phyloP scores from a whole-genome alignment of 2,797 vertebrate genomes.

The Leptoclinus maculatus region DNA sequence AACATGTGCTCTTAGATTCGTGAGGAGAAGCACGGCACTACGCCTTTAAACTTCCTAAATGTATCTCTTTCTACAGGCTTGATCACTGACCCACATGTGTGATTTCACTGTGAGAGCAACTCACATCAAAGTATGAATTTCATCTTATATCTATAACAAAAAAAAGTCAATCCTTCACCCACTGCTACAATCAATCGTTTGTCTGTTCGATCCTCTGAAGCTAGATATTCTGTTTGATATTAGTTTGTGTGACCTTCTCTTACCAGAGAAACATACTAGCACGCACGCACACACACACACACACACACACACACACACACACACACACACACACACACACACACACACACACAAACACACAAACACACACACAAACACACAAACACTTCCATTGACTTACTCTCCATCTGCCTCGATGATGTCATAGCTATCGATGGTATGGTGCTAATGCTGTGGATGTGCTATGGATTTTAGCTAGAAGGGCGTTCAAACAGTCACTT shows the following conservation, averaged over 20 bases:
- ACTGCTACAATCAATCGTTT: neutral
- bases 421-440: conserved; percentile 45
- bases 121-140: neutral
- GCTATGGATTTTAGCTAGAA: conserved; percentile 69
- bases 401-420: conserved; percentile 20
- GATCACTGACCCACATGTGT: neutral
- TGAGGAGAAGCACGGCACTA: too few relatives aligned
- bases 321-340: conserved; percentile 23
- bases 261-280: neutral
- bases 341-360: conserved; percentile 28
- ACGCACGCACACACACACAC: conserved; percentile 30
- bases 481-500: conserved; percentile 45
- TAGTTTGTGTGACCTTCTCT: conserved; percentile 14
- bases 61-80: neutral
- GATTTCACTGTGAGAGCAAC: neutral
- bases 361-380: conserved; percentile 3
- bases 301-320: conserved; percentile 5
- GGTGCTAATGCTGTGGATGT: conserved; percentile 35
- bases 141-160: neutral
- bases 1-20: neutral
- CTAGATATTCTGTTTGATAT: neutral
- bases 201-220: neutral
- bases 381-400: conserved; percentile 27
- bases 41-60: neutral
- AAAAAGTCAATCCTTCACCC: neutral